phyloP scores from a whole-genome alignment of 1,140 invertebrate species.

The Apocrypta bakeri region DNA sequence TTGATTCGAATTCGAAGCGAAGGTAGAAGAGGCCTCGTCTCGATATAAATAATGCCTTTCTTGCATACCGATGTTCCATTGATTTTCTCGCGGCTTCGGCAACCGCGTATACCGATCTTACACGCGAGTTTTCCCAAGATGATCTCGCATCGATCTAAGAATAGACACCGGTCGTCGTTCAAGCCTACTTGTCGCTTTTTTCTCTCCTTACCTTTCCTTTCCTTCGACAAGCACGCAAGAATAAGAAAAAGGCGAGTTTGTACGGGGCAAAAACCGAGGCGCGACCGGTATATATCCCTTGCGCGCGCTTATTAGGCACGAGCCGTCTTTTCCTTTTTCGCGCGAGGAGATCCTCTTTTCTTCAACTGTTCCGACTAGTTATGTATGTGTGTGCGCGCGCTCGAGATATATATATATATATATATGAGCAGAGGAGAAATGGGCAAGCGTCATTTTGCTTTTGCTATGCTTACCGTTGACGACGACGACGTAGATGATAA shows the following conservation, averaged over 20 bases:
- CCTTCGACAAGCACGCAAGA: neutral
- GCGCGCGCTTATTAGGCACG: conserved; percentile 24
- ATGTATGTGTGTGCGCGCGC: neutral
- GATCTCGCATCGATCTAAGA: conserved; percentile 26
- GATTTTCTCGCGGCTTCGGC: conserved; percentile 1
- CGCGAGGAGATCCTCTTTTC: neutral
- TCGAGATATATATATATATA: too few species aligned
- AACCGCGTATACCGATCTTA: too few species aligned
- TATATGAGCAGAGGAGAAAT: neutral
- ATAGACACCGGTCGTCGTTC: conserved; percentile 39
- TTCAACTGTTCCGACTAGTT: conserved; percentile 1
- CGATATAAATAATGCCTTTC: neutral
- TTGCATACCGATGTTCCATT: neutral
- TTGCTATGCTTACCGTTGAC: neutral
- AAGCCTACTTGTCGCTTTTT: conserved; percentile 37
- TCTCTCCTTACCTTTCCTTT: neutral
- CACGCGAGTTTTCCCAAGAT: conserved; percentile 29
- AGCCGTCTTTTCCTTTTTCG: conserved; percentile 40
- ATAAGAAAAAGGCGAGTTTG: conserved; percentile 16
- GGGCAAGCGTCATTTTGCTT: neutral
- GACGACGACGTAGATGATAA: neutral
- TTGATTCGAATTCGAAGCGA: neutral
- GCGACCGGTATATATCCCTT: neutral
- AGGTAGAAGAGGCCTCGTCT: neutral
- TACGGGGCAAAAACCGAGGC: conserved; percentile 31